phyloP scores from a whole-genome alignment of 2,888 invertebrate genomes.

The Anticlea derivata region DNA sequence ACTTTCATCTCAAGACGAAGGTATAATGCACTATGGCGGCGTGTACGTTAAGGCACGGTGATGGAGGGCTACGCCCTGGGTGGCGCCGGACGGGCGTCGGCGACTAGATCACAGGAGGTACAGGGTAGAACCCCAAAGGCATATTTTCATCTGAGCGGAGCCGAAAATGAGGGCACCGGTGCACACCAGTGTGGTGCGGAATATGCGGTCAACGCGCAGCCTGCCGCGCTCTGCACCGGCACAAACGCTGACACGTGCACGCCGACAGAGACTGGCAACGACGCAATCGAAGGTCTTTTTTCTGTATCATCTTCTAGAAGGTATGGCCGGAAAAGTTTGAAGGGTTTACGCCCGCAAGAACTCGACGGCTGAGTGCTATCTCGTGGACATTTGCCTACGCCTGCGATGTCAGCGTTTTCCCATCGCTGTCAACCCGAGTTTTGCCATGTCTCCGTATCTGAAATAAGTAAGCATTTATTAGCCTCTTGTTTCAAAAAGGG shows the following conservation, averaged over 20 bases:
- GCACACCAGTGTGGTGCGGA: conserved; percentile 86
- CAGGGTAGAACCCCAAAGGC: conserved; percentile 69
- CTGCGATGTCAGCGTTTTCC: too few species aligned
- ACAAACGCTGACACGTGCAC: conserved; percentile 76
- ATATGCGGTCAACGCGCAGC: conserved; percentile 66
- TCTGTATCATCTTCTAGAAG: conserved; percentile 86
- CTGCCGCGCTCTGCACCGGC: conserved; percentile 73
- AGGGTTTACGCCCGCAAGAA: too few species aligned
- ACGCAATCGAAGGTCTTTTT: conserved; percentile 64
- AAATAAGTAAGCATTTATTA: too few species aligned
- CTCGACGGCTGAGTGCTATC: too few species aligned
- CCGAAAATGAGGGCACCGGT: conserved; percentile 84
- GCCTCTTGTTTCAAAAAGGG: too few species aligned
- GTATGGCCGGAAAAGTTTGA: conserved; percentile 91
- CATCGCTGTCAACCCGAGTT: too few species aligned
- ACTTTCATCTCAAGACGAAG: conserved; percentile 70
- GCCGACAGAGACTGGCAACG: conserved; percentile 63
- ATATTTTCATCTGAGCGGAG: conserved; percentile 75
- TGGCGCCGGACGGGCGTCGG: conserved; percentile 78
- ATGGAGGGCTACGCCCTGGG: conserved; percentile 80
- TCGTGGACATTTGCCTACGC: too few species aligned
- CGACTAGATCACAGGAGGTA: conserved; percentile 80
- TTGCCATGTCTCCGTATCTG: too few species aligned
- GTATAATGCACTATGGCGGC: conserved; percentile 82
- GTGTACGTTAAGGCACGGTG: conserved; percentile 80